These are phyloP conservation scores for Tamias sibiricus DNA, from an alignment of 2,113 vertebrate species.

Conservation along the genomic window DNA sequence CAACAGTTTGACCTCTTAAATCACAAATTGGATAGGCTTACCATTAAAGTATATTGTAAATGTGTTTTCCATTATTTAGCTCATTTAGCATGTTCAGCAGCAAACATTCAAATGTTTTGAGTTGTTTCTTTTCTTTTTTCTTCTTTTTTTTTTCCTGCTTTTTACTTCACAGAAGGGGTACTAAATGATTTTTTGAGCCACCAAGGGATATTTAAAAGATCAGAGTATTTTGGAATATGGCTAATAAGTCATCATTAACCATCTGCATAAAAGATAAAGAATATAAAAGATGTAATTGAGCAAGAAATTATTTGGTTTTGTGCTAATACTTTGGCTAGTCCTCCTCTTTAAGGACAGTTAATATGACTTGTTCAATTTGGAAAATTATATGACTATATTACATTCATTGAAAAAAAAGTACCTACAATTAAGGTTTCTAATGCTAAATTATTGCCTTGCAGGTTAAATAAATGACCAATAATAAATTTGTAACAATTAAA, in stretches of 20 bases:
- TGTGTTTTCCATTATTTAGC: slow-evolving; percentile 90
- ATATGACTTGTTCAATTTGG: slow-evolving; percentile 44
- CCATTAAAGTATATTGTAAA: slow-evolving; percentile 87
- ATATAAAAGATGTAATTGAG: slow-evolving; percentile 50
- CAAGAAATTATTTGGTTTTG: slow-evolving; percentile 60
- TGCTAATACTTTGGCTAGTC: slow-evolving; percentile 62
- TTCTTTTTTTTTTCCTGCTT: neutral
- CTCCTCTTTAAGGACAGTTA: neutral
- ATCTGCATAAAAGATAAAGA: slow-evolving; percentile 61
- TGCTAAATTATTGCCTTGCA: neutral
- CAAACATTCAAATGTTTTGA: slow-evolving; percentile 82
- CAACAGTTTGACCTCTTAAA: slow-evolving; percentile 89
- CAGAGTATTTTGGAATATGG: slow-evolving; percentile 60
- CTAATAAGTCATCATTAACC: slow-evolving; percentile 76
- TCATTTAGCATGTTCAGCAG: slow-evolving; percentile 87
- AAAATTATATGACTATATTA: slow-evolving; percentile 42
- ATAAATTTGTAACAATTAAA: neutral
- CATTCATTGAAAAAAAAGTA: neutral
- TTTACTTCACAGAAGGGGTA: slow-evolving; percentile 78
- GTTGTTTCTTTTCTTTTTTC: slow-evolving; percentile 34
- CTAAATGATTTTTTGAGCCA: slow-evolving; percentile 82
- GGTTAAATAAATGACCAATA: neutral
- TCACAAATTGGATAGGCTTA: slow-evolving; percentile 88
- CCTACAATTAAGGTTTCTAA: neutral
- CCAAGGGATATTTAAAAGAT: slow-evolving; percentile 72